Evolutionary conservation across 2,888 invertebrate species (phyloP), one percentile per base, ranked within the genome.

Genomic region (Nematopogon swammerdamellus): DNA sequence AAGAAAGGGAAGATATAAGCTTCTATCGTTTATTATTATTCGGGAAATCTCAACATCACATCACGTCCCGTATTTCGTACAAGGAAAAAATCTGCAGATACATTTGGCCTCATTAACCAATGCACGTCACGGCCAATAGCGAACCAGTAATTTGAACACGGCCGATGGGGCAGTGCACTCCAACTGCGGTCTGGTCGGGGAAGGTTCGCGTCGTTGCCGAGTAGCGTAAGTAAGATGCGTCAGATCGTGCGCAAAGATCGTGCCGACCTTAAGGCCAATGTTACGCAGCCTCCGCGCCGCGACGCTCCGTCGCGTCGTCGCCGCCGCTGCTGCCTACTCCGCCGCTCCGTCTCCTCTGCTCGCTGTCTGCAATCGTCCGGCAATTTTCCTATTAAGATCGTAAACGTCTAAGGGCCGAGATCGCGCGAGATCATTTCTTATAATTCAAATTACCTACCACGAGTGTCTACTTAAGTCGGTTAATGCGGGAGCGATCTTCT

Each of bases 211-310:
- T 10, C 25, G 25, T 25, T 25, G 25, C n/a, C n/a, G n/a, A n/a
- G n/a, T n/a, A n/a, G n/a, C n/a, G n/a, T n/a, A n/a, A n/a, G n/a
- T n/a, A 10, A 36, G 8, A 36, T 36, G 36, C 36, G 36, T 36
- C 36, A 14, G 36, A 14, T 36, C 68, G 67, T 68, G 63, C 66
- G 60, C 59, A 65, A 71, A 65, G 71, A 63, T 70, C 71, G 73
- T 73, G 72, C 69, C 63, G 56, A 60, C 61, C 58, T 67, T 72
- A 77, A 80, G 79, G 77, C 76, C 79, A 79, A 80, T 79, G 76
- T 75, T 79, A 79, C 75, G 68, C 67, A 63, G 65, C 63, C 62
- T 60, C 59, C 61, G 60, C 60, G 62, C 63, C 58, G 61, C 59
- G 59, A 62, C 60, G 8, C 25, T 25, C 4, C 25, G n/a, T 25